Evolutionary conservation across 2,113 vertebrate genomes (phyloP), one percentile per base, ranked within the genome.

Genomic region (Ornithorhynchus anatinus): DNA sequence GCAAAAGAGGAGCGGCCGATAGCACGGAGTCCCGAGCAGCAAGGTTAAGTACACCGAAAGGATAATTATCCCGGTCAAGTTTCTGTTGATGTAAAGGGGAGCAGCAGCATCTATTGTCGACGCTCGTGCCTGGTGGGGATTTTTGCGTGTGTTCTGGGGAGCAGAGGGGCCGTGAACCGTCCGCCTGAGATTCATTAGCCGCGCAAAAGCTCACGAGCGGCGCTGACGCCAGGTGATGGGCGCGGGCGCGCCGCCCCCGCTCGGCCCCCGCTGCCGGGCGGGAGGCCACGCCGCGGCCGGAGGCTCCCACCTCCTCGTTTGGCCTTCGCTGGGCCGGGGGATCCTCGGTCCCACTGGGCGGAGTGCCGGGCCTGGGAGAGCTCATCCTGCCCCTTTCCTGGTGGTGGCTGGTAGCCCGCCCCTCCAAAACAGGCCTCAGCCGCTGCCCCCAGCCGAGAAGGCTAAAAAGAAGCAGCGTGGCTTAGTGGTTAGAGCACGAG

Each of bases 41-140:
- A 54, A 72, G 11, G 1, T 23, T 59, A 75, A 79, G 69, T 51
- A 80, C 43, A 40, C 44, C 38, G 59, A 68, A 59, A 69, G 39
- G 32, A 10, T 48, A 64, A 75, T 31, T 9, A 42, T 45, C 42
- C 4, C 3, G 22, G 53, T 77, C 2, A 0, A 23, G 65, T 76
- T 74, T 70, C 69, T 4, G 42, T 43, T 79, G 45, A 8, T 69
- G 75, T 68, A 53, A 78, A 19, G 69, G 69, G 74, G 47, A 47
- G 52, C 31, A 40, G 38, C 48, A 32, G 44, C 64, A 66, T 77
- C 52, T 71, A 15, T 59, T 35, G 35, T 44, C 67, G 42, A 23
- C 2, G 0, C 0, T 0, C 79, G 63, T 59, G 64, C 59, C 53
- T 53, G 0, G 0, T 19, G 22, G 42, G 38, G 31, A 72, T 44